These are phyloP conservation scores for Drosophila paracracens DNA, from an alignment of 2,888 invertebrate species.

Conservation along the genomic window DNA sequence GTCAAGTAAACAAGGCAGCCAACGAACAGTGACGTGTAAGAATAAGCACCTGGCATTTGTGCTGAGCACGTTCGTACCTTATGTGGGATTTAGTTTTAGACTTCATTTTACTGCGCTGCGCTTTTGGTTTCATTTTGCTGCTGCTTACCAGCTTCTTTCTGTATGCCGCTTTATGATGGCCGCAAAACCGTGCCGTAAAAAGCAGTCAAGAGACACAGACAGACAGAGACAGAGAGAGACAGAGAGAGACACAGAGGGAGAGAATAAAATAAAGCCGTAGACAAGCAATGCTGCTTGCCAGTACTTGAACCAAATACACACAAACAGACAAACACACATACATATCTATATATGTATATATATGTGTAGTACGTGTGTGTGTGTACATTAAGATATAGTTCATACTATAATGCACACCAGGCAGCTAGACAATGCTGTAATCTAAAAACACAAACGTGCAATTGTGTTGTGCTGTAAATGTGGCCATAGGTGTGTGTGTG, in stretches of 20 bases:
- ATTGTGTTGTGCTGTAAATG: conserved; percentile 63
- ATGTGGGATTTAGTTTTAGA: conserved; percentile 80
- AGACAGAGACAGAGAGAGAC: not conserved
- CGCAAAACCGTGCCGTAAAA: conserved; percentile 62
- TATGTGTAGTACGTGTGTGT: not conserved
- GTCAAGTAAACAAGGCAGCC: conserved; percentile 60
- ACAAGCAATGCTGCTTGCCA: conserved; percentile 51
- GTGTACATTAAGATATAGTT: conserved; percentile 14
- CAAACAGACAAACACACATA: conserved; percentile 19
- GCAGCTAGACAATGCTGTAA: conserved; percentile 71
- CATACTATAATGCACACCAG: conserved; percentile 23
- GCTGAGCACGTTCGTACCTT: conserved; percentile 81
- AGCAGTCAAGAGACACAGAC: conserved; percentile 18
- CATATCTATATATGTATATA: conserved; percentile 1
- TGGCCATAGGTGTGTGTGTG: conserved; percentile 26
- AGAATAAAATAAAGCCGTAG: conserved; percentile 71
- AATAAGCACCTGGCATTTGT: conserved; percentile 79
- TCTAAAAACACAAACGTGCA: conserved; percentile 76
- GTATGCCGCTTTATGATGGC: conserved; percentile 76
- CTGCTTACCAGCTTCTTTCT: conserved; percentile 30
- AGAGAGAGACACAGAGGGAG: conserved; percentile 2
- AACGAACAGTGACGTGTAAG: conserved; percentile 34
- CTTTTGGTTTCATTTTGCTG: conserved; percentile 73
- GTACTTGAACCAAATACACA: conserved; percentile 47
- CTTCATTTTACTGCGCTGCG: conserved; percentile 78